Evolutionary conservation across 2,113 vertebrate genomes (phyloP).

Genomic region (Psilopogon haemacephalus): DNA sequence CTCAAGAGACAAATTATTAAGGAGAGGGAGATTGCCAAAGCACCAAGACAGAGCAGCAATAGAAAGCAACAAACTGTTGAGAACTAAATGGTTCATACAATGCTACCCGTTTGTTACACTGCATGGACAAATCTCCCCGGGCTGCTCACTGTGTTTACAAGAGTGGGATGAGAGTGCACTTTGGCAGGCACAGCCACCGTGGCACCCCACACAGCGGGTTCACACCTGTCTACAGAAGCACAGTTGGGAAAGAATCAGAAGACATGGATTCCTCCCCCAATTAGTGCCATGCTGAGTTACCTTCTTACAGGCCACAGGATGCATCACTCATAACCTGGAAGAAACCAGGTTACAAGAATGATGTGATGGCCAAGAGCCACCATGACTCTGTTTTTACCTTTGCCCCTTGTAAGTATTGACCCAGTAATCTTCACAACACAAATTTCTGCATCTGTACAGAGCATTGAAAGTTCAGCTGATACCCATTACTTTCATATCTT

Average conservation of each 20-base stretch:
- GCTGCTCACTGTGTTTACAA: background rate
- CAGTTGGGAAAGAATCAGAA: background rate
- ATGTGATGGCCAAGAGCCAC: background rate
- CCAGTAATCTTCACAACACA: background rate
- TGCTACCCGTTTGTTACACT: background rate
- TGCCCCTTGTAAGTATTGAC: background rate
- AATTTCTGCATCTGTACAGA: background rate
- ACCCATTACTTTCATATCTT: background rate
- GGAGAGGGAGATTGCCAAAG: background rate
- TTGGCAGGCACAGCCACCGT: background rate
- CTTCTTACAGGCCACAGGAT: background rate
- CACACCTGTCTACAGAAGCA: background rate
- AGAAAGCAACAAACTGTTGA: background rate
- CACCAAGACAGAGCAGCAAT: background rate
- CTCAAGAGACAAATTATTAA: background rate
- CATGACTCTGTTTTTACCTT: background rate
- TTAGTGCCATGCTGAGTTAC: background rate
- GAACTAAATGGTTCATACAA: background rate
- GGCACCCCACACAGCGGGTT: background rate
- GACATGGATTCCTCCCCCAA: rapidly evolving
- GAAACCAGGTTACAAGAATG: background rate
- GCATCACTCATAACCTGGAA: background rate
- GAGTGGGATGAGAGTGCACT: background rate
- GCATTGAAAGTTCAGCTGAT: background rate
- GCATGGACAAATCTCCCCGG: background rate